Percentiles rank a stretch among this genome's conserved stretches.
These are phyloP conservation scores for Eurosta solidaginis DNA, from an alignment of 1,140 invertebrate species.

Conservation along the genomic window DNA sequence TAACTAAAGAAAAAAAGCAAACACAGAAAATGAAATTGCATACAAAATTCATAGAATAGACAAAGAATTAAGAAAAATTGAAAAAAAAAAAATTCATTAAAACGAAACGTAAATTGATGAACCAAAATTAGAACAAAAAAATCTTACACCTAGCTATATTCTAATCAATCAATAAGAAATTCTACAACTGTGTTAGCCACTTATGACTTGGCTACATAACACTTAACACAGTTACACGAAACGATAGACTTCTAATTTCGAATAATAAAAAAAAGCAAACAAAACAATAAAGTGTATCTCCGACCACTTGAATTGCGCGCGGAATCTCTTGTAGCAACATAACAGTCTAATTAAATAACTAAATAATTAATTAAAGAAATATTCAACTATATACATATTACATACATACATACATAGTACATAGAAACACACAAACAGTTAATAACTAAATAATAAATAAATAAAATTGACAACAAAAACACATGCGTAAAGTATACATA, in stretches of 20 bases:
- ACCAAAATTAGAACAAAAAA: neutral
- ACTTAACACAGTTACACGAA: neutral
- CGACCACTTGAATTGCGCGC: neutral
- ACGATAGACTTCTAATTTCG: slow-evolving; percentile 21
- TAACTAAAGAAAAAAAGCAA: slow-evolving; percentile 3
- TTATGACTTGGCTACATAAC: neutral
- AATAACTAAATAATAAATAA: neutral
- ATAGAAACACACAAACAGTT: neutral
- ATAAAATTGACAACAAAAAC: neutral
- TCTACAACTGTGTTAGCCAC: neutral
- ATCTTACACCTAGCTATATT: slow-evolving; percentile 12
- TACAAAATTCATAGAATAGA: neutral
- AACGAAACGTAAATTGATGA: neutral
- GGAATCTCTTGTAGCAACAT: slow-evolving; percentile 24
- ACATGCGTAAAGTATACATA: slow-evolving; percentile 18
- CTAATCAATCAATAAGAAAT: slow-evolving; percentile 12
- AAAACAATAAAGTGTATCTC: neutral
- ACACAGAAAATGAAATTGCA: too few species aligned
- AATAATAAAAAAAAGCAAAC: slow-evolving; percentile 24
- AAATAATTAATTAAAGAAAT: neutral
- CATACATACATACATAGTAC: slow-evolving; percentile 1
- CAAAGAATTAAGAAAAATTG: neutral
- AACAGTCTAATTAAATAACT: too few species aligned
- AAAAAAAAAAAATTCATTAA: neutral
- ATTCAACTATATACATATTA: slow-evolving; percentile 1